Evolutionary conservation across 2,888 invertebrate species (phyloP).

Genomic region (Polydrusus pterygomalis): DNA sequence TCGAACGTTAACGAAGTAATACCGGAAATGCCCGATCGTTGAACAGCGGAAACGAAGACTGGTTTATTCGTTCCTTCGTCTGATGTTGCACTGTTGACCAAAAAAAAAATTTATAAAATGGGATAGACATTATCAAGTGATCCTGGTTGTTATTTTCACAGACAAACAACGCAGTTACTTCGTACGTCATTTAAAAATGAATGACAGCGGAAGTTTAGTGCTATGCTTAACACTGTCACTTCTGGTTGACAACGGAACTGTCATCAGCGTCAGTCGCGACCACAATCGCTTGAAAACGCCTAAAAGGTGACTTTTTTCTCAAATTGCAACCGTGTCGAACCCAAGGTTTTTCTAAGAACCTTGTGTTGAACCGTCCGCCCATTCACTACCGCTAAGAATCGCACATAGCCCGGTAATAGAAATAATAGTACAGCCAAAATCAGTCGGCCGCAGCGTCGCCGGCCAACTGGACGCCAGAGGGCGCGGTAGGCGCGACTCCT

Average conservation of each 20-base stretch:
- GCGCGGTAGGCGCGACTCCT: constrained; percentile 68
- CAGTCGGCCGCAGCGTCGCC: constrained; percentile 74
- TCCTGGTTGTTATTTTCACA: not conserved
- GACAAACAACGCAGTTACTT: not conserved
- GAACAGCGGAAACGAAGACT: too few species aligned
- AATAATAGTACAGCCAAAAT: constrained; percentile 71
- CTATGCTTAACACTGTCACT: not conserved
- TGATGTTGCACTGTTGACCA: too few species aligned
- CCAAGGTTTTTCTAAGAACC: too few species aligned
- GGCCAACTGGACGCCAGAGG: constrained; percentile 65
- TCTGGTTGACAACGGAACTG: not conserved
- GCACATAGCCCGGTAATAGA: constrained; percentile 69
- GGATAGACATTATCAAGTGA: not conserved
- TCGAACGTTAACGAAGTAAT: too few species aligned
- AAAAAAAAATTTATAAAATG: too few species aligned
- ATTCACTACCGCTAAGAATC: constrained; percentile 64
- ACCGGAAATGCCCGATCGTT: too few species aligned
- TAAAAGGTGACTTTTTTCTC: not conserved
- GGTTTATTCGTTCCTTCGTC: too few species aligned
- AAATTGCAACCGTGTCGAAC: constrained; percentile 46
- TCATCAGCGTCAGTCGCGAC: not conserved
- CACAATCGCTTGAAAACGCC: not conserved
- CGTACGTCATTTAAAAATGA: not conserved
- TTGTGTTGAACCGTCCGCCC: constrained; percentile 39
- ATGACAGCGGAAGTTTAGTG: not conserved